Conservation (phyloP, 2,797 vertebrate species). For the Ceryle rudis region DNA sequence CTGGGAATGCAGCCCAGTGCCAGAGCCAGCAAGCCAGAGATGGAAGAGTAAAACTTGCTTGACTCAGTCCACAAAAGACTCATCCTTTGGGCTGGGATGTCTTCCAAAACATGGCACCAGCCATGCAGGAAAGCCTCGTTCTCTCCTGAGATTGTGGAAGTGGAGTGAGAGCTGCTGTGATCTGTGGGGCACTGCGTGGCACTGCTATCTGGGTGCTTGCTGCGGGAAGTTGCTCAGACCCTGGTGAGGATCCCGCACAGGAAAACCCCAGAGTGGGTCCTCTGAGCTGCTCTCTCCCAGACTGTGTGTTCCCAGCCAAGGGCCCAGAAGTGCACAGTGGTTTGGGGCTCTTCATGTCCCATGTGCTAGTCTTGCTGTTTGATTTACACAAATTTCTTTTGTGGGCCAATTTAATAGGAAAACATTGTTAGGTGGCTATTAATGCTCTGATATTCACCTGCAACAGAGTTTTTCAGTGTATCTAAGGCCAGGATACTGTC, state of each 20-base stretch:
- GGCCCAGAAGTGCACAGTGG: too few relatives aligned
- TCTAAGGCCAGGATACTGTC: neutral
- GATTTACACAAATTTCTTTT: neutral
- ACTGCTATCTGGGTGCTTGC: too few relatives aligned
- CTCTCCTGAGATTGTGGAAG: neutral
- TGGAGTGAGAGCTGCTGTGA: neutral
- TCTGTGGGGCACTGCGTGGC: neutral
- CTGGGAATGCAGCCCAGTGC: neutral
- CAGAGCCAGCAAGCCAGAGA: neutral
- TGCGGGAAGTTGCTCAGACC: neutral
- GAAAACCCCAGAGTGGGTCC: rapidly evolving
- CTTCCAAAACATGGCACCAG: neutral
- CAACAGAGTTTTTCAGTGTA: neutral
- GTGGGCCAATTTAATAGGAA: neutral
- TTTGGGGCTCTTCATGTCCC: neutral
- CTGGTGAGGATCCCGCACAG: neutral
- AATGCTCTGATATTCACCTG: neutral
- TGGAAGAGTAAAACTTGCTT: neutral
- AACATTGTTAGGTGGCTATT: neutral
- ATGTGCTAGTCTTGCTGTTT: neutral
- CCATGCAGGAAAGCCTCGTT: neutral
- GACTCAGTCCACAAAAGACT: neutral
- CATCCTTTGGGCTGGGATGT: neutral
- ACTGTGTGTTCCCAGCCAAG: neutral
- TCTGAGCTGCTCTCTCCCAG: neutral